These are phyloP conservation scores for Stigmatopora argus DNA, from an alignment of 2,113 vertebrate genomes.

Conservation along the genomic window DNA sequence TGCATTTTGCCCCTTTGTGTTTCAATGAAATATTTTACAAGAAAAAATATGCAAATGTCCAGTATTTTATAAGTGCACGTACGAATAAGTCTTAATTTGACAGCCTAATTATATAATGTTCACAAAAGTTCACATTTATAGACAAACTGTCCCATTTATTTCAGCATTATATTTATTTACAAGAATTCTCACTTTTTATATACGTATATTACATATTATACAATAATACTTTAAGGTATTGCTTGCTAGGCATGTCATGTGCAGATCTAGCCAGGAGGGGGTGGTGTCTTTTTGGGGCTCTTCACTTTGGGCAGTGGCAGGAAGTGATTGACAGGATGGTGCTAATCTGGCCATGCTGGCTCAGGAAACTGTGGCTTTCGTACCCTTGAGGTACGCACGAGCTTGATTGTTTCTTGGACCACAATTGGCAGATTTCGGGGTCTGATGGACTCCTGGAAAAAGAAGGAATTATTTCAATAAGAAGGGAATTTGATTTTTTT, in stretches of 20 bases:
- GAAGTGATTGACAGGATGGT: constrained; percentile 56
- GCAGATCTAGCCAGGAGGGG: constrained; percentile 25
- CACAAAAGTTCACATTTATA: neutral
- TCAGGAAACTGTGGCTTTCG: constrained; percentile 53
- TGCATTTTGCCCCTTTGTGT: too few relatives aligned
- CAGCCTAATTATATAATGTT: too few relatives aligned
- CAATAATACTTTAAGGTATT: constrained; percentile 45
- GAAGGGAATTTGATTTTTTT: neutral
- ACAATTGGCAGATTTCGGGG: constrained; percentile 48
- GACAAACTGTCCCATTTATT: neutral
- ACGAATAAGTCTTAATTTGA: too few relatives aligned
- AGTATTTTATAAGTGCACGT: too few relatives aligned
- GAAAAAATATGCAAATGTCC: too few relatives aligned
- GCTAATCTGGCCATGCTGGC: constrained; percentile 36
- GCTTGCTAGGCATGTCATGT: neutral
- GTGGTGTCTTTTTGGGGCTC: neutral
- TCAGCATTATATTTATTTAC: constrained; percentile 67
- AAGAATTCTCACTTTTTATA: constrained; percentile 51
- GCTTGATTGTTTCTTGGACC: constrained; percentile 58
- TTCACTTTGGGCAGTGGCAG: constrained; percentile 58
- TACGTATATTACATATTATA: constrained; percentile 76
- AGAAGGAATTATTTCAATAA: neutral
- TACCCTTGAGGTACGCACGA: constrained; percentile 51
- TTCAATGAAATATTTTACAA: too few relatives aligned
- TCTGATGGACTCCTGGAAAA: constrained; percentile 58